Base-by-base conservation (phyloP, 2,797 vertebrate species). In the Phrynocephalus vlangalii region DNA sequence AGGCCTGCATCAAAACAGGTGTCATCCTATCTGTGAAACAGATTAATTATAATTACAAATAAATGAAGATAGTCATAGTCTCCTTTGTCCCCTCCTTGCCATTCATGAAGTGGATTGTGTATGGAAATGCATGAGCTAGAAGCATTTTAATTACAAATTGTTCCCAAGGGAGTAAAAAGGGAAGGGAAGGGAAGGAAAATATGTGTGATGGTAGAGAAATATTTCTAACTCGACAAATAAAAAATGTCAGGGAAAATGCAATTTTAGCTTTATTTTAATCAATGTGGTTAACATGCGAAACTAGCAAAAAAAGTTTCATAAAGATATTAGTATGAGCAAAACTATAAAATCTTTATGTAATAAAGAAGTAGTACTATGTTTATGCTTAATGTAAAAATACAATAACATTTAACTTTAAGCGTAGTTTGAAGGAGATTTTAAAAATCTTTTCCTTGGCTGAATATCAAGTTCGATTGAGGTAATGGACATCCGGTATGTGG, bases 401-500 rank as follows among this genome's bases (percentile, higher is more conserved):
- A 26, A 76, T 81, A 81, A 85, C 79, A 80, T 56, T 88, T 87
- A 86, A 60, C 79, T 82, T 91, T 94, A 92, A 70, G 30, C 91
- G 6, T 84, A 91, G 79, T 90, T 86, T 76, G 92, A 91, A 90
- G 91, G 80, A 66, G n/a, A 15, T 56, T 85, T 85, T 87, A 1
- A 82, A 87, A 79, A 28, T 18, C 83, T 92, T 90, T 89, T 76
- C 33, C 8, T 56, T 44, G 3, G 44, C 28, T 1, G 7, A 89
- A 90, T 85, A 80, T 79, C 79, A 73, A 83, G 6, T 88, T 24
- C 52, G 81, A 38, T 20, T 80, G 81, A 18, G 3, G n/a, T n/a
- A 13, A n/a, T 71, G 13, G 48, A 26, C 56, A 48, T 24, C 10
- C 9, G 56, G 7, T 28, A 33, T 44, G 52, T 56, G 9, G 13